Evolutionary conservation across 1,140 invertebrate species (phyloP), one percentile per base, ranked within the genome.

Genomic region (Brachionus rubens): DNA sequence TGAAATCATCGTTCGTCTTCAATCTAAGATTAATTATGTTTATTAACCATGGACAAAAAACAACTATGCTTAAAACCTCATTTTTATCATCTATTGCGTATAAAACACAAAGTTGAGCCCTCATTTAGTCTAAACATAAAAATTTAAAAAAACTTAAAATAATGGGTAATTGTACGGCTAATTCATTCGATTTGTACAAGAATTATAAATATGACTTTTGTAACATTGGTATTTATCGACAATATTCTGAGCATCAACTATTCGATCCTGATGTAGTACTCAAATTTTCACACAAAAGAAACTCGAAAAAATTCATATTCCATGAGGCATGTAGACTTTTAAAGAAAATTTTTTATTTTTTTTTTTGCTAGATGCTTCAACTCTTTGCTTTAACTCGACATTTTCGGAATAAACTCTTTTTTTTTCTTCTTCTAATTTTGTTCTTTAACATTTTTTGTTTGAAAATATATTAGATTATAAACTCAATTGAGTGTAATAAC

Each of bases 121-220:
- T 9, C 36, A 59, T 33, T 59, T 36, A 33, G 28, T 9, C 14
- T 36, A 59, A 36, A 59, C 19, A 36, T 16, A 21, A 59, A 59
- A 59, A 16, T 36, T 40, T 36, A 19, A 19, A n/a, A 36, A 36
- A 2, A n/a, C 16, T 6, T 59, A 33, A 7, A 14, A 21, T 36
- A 33, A 59, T 59, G 54, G 54, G 54, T 16, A 59, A 59, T 30
- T 59, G 54, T 33, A 59, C 54, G 3, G 54, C 54, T 16, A 36
- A 59, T 59, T 59, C 54, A 21, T 59, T 59, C n/a, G 54, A 59
- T 9, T 59, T 59, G 54, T 59, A 59, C 19, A 59, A 59, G 16
- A 59, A 33, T 33, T 59, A 33, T 33, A 59, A 59, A 36, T 59
- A 59, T 28, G 54, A 59, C 9, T 19, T 59, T 2, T 33, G 16